Conservation (phyloP, 2,113 vertebrate genomes). For the Aspiorhynchus laticeps region DNA sequence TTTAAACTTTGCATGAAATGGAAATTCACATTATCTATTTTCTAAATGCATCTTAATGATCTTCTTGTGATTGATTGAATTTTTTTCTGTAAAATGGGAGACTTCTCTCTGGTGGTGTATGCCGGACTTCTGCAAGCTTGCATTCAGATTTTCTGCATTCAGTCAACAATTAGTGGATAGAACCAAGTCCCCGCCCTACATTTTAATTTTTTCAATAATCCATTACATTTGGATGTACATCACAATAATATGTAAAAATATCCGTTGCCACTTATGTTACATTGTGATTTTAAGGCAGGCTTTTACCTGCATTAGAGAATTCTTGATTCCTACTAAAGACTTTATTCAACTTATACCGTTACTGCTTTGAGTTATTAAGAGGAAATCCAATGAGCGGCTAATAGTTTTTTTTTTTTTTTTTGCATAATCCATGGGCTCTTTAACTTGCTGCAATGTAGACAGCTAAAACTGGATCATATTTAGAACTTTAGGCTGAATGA, state of each 20-base stretch:
- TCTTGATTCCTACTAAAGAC: neutral
- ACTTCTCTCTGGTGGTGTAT: too few species aligned
- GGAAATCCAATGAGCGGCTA: neutral
- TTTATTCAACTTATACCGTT: neutral
- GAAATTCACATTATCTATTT: neutral
- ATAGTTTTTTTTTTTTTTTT: neutral
- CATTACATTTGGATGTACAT: neutral
- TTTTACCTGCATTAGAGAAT: neutral
- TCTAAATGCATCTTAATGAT: neutral
- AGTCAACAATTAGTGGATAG: neutral
- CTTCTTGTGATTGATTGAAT: neutral
- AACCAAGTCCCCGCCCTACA: neutral
- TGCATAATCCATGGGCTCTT: neutral
- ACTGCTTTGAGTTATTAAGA: neutral
- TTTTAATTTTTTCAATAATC: neutral
- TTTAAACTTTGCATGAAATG: neutral
- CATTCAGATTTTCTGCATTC: neutral
- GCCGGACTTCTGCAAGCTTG: neutral
- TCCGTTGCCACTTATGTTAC: neutral
- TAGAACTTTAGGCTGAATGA: neutral
- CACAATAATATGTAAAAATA: neutral
- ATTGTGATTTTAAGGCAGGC: neutral
- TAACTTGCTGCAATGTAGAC: neutral
- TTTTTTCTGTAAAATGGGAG: too few species aligned
- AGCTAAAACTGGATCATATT: neutral